These are phyloP conservation scores for Drosophila niveifrons DNA, from an alignment of 2,888 invertebrate genomes.

Conservation along the genomic window DNA sequence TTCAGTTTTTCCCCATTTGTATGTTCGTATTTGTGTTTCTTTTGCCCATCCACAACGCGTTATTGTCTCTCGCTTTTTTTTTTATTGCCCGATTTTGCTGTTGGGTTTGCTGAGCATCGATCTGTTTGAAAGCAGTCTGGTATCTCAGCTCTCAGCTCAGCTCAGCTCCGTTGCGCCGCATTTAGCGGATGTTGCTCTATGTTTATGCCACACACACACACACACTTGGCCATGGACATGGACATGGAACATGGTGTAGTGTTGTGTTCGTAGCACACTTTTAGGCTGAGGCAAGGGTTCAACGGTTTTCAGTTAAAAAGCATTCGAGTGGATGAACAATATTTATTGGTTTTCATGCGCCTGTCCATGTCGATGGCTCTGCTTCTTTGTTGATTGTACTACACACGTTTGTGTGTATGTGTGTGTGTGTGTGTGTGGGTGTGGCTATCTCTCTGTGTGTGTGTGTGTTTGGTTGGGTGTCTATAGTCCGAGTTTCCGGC, in stretches of 20 bases:
- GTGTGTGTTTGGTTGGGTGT: slow-evolving; percentile 15
- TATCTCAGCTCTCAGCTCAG: slow-evolving; percentile 5
- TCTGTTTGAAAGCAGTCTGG: slow-evolving; percentile 32
- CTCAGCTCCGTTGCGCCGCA: slow-evolving; percentile 24
- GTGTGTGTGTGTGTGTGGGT: background rate
- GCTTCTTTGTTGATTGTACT: slow-evolving; percentile 9
- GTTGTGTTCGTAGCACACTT: slow-evolving; percentile 36
- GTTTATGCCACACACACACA: slow-evolving; percentile 32
- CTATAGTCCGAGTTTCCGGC: slow-evolving; percentile 44
- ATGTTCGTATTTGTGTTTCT: background rate
- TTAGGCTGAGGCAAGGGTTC: slow-evolving; percentile 66
- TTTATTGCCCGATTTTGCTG: slow-evolving; percentile 16
- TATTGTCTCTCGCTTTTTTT: background rate
- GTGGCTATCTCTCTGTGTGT: background rate
- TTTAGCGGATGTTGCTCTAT: slow-evolving; percentile 31
- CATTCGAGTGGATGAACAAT: slow-evolving; percentile 82
- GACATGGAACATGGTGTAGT: slow-evolving; percentile 8
- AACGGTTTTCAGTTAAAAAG: slow-evolving; percentile 78
- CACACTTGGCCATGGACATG: slow-evolving; percentile 2
- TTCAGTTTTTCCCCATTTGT: slow-evolving; percentile 20
- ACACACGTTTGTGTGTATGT: background rate
- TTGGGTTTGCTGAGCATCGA: slow-evolving; percentile 43
- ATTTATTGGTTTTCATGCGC: slow-evolving; percentile 80
- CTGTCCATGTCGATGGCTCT: slow-evolving; percentile 38
- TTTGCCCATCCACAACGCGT: background rate